A percentile compares a stretch with the other conserved stretches of the same genome.
These are phyloP conservation scores for Dinoponera quadriceps DNA, from an alignment of 1,140 invertebrate species.

Conservation along the genomic window DNA sequence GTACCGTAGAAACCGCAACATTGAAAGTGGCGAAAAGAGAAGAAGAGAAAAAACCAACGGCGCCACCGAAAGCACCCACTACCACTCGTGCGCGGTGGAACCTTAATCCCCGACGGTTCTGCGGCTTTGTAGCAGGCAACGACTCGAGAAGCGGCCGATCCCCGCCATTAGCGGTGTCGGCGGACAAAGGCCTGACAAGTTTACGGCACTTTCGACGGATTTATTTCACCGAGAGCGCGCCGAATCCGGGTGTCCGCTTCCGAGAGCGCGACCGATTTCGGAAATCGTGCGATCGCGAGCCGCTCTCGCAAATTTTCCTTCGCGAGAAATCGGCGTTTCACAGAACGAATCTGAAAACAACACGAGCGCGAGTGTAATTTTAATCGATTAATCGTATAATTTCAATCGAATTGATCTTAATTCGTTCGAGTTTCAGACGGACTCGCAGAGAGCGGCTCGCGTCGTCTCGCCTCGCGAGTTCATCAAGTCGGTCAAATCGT, in stretches of 20 bases:
- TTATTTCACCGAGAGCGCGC: constrained; percentile 70
- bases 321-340: background rate
- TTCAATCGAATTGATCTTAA: too few species aligned
- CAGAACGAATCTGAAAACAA: too few species aligned
- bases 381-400: too few species aligned
- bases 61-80: constrained; percentile 32
- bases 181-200: constrained; percentile 77
- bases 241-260: constrained; percentile 36
- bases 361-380: too few species aligned
- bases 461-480: too few species aligned
- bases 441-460: too few species aligned
- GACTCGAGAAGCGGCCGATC: constrained; percentile 53
- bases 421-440: too few species aligned
- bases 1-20: constrained; percentile 44
- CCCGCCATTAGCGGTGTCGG: constrained; percentile 73
- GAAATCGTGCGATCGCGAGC: background rate
- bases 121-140: constrained; percentile 34
- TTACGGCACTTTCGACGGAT: constrained; percentile 78
- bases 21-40: constrained; percentile 14
- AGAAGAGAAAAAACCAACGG: constrained; percentile 32
- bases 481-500: too few species aligned
- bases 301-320: background rate
- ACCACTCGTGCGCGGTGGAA: constrained; percentile 26
- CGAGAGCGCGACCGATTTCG: constrained; percentile 67
- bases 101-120: constrained; percentile 42